These are phyloP conservation scores for Meloidogyne exigua DNA, from an alignment of 1,140 invertebrate species.

Conservation along the genomic window DNA sequence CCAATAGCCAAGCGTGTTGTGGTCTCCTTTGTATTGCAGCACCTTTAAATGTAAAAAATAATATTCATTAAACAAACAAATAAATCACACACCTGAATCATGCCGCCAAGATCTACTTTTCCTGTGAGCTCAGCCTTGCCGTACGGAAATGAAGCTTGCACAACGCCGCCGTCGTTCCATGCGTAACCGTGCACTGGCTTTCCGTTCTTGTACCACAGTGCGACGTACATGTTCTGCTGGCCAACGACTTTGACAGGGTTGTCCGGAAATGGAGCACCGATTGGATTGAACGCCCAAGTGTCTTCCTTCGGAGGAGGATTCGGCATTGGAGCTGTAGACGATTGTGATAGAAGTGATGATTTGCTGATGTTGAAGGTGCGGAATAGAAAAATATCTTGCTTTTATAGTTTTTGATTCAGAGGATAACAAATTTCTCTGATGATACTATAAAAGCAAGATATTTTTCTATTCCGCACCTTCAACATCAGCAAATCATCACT, in stretches of 20 bases:
- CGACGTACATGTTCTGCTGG: conserved; percentile 53
- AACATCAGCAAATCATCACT: conserved; percentile 44
- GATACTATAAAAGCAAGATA: background rate
- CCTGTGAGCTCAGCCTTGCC: too few relatives aligned
- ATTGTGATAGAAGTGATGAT: background rate
- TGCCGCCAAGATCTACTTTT: too few relatives aligned
- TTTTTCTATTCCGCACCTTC: background rate
- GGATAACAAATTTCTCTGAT: too few relatives aligned
- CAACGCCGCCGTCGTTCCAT: too few relatives aligned
- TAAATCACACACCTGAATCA: too few relatives aligned
- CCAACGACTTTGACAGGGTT: conserved; percentile 51
- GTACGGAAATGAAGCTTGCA: too few relatives aligned
- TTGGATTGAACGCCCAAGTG: conserved; percentile 5
- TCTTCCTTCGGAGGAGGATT: background rate
- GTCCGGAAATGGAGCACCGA: too few relatives aligned
- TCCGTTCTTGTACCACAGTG: conserved; percentile 43
- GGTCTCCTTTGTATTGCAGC: conserved; percentile 56
- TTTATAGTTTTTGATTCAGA: background rate
- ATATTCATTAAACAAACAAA: too few relatives aligned
- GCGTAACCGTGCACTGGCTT: too few relatives aligned
- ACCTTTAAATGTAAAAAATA: too few relatives aligned
- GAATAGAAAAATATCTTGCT: background rate
- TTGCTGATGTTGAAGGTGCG: background rate
- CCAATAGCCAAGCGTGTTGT: conserved; percentile 51
- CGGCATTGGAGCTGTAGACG: background rate